Percentiles rank a stretch among this genome's conserved stretches.
These are phyloP conservation scores for Leptosomus discolor DNA, from an alignment of 2,113 vertebrate genomes.

Conservation along the genomic window DNA sequence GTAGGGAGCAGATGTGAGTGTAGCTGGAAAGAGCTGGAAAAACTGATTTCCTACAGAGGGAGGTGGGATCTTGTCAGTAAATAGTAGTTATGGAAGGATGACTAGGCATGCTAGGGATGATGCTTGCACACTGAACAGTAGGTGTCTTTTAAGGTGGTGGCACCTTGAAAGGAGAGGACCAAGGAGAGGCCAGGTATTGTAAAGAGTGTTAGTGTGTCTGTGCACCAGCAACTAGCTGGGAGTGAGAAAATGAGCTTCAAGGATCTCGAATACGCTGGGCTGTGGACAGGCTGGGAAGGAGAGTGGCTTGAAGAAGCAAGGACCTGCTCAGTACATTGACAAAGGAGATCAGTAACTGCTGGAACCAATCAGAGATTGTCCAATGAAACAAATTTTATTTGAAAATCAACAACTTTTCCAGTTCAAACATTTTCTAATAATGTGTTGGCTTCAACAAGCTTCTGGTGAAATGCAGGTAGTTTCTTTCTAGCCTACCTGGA, in stretches of 20 bases:
- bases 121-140: background rate
- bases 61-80: background rate
- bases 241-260: background rate
- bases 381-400: background rate
- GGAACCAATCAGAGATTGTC: background rate
- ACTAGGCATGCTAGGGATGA: background rate
- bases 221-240: background rate
- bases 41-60: background rate
- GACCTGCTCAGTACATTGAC: background rate
- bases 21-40: background rate
- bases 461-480: background rate
- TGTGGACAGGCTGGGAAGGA: background rate
- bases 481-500: background rate
- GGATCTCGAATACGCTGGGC: rapidly evolving
- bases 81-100: background rate
- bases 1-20: background rate
- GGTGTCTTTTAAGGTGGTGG: background rate
- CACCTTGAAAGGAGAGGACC: background rate
- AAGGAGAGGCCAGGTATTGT: background rate
- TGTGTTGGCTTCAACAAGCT: background rate
- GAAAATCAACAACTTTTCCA: background rate
- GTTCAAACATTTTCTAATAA: background rate
- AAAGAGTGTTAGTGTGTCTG: background rate
- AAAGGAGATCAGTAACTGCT: background rate
- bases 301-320: background rate